phyloP scores from a whole-genome alignment of 2,888 invertebrate species.

The Tetranychus piercei region DNA sequence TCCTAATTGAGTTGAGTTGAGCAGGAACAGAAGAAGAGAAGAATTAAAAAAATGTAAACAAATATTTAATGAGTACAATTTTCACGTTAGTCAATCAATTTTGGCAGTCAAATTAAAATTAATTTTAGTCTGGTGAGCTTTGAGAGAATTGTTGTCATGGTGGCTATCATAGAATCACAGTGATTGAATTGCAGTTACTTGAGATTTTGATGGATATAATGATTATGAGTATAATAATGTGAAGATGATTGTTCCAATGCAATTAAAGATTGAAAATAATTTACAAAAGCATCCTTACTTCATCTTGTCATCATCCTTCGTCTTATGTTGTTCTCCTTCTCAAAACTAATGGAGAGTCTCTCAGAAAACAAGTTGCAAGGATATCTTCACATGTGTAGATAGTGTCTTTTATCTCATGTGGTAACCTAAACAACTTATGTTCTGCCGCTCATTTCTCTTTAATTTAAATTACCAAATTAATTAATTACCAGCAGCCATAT shows the following conservation, averaged over 20 bases:
- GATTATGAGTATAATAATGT: background rate
- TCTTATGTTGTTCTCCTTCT: too few species aligned
- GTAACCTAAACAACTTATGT: background rate
- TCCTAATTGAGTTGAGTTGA: too few species aligned
- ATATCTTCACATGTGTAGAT: background rate
- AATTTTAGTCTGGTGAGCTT: background rate
- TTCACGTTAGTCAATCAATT: background rate
- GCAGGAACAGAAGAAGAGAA: too few species aligned
- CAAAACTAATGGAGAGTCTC: too few species aligned
- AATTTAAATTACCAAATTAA: too few species aligned
- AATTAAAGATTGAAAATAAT: background rate
- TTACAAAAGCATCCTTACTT: too few species aligned
- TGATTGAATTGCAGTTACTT: background rate
- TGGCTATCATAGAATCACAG: background rate
- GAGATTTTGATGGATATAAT: background rate
- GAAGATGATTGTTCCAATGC: background rate
- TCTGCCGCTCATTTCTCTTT: background rate
- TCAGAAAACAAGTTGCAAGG: too few species aligned
- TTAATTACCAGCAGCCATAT: too few species aligned
- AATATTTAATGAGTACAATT: too few species aligned
- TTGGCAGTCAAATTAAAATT: background rate
- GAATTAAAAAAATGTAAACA: too few species aligned
- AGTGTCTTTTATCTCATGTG: background rate
- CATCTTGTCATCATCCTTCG: too few species aligned
- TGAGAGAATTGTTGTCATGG: background rate